A percentile compares a stretch with the other conserved stretches of the same genome.
Evolutionary conservation across 1,140 invertebrate species (phyloP).

Genomic region (Gonatopus flavifemur): DNA sequence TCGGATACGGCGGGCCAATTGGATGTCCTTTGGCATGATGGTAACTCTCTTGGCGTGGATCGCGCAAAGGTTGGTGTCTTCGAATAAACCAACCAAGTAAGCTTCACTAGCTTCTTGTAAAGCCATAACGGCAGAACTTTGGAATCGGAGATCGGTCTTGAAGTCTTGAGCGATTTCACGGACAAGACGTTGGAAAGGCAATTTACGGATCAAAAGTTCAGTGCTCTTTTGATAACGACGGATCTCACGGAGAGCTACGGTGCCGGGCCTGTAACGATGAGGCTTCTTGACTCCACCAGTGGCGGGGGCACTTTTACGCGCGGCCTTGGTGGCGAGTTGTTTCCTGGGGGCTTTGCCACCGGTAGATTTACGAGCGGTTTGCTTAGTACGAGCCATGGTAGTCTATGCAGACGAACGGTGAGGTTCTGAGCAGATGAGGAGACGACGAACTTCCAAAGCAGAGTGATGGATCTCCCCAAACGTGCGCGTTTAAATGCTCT

Average conservation of each 20-base stretch:
- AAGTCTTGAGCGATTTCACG: constrained; percentile 28
- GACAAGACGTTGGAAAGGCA: constrained; percentile 20
- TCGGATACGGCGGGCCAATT: constrained; percentile 22
- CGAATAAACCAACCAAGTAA: constrained; percentile 22
- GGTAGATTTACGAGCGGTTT: constrained; percentile 20
- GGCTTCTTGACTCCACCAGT: constrained; percentile 79
- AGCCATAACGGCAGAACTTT: constrained; percentile 24
- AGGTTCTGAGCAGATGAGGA: too few relatives aligned
- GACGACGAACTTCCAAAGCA: too few relatives aligned
- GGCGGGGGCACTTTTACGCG: constrained; percentile 71
- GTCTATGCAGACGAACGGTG: constrained; percentile 65
- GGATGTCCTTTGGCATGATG: constrained; percentile 28
- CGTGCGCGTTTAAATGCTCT: too few relatives aligned
- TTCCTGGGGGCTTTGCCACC: constrained; percentile 80
- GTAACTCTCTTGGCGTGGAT: constrained; percentile 25
- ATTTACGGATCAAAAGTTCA: constrained; percentile 20
- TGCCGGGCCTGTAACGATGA: constrained; percentile 51
- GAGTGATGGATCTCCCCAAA: too few relatives aligned
- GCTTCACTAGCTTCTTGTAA: constrained; percentile 27
- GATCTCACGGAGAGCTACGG: constrained; percentile 24
- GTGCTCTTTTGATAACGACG: constrained; percentile 26
- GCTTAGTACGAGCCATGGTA: constrained; percentile 45
- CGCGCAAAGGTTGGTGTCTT: constrained; percentile 26
- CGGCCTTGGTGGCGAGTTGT: constrained; percentile 82
- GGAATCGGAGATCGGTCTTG: constrained; percentile 22